A percentile compares a stretch with the other conserved stretches of the same genome.
Conservation (phyloP, 1,140 invertebrate species). For the Meloidogyne floridensis region DNA sequence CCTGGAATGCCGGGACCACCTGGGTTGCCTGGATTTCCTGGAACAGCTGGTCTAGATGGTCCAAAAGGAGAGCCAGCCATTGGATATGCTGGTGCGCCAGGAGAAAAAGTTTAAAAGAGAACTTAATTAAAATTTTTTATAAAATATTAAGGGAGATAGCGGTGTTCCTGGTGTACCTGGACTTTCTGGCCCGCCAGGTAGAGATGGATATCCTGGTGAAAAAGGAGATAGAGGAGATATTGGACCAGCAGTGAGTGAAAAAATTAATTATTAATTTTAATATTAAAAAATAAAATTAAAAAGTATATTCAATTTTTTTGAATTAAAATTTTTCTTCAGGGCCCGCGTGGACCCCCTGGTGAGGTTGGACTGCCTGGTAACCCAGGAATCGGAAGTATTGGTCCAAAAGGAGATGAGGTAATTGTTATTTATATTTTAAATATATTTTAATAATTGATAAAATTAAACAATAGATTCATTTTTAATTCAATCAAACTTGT, state of each 20-base stretch:
- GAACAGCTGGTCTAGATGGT: conserved; percentile 67
- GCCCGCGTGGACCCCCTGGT: conserved; percentile 64
- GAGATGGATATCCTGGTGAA: conserved; percentile 66
- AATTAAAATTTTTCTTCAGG: conserved; percentile 43
- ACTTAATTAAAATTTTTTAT: conserved; percentile 7
- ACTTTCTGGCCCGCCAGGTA: conserved; percentile 60
- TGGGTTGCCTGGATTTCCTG: conserved; percentile 67
- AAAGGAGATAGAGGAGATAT: conserved; percentile 67
- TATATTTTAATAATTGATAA: conserved; percentile 11
- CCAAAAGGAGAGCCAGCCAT: conserved; percentile 65
- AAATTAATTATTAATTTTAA: background rate
- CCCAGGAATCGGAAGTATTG: conserved; percentile 64
- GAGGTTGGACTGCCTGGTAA: conserved; percentile 64
- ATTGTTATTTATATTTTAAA: conserved; percentile 33
- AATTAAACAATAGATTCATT: no score
- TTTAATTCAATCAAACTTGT: no score
- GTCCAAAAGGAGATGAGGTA: conserved; percentile 65
- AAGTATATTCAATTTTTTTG: conserved; percentile 7
- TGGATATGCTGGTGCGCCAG: conserved; percentile 60
- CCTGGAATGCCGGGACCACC: conserved; percentile 59
- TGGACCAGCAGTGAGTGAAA: conserved; percentile 67
- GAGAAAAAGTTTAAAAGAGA: conserved; percentile 57
- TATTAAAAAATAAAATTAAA: background rate
- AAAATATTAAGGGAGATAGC: conserved; percentile 56
- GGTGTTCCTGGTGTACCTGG: conserved; percentile 63